Percentiles rank a stretch among this genome's conserved stretches.
Evolutionary conservation across 2,797 vertebrate genomes (phyloP).

Genomic region (Ctenosaura bakeri): DNA sequence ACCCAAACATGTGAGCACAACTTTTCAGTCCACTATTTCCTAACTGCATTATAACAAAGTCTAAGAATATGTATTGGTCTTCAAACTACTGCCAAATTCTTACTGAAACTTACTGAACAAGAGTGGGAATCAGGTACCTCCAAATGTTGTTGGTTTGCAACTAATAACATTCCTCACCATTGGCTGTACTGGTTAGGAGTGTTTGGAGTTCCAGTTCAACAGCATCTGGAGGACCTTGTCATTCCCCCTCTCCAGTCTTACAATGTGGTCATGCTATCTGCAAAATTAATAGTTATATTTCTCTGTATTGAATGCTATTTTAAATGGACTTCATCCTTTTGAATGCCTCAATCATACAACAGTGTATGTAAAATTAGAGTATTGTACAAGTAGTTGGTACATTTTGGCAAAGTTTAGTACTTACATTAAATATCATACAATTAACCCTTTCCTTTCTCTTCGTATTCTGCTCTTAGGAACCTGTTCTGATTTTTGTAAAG

Average conservation of each 20-base stretch:
- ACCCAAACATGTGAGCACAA: not conserved
- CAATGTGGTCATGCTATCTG: not conserved
- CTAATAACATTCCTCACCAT: not conserved
- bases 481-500: constrained; percentile 21
- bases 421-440: constrained; percentile 53
- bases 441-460: constrained; percentile 41
- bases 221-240: not conserved
- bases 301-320: not conserved
- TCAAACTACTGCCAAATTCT: constrained; percentile 32
- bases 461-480: not conserved
- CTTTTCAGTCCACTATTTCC: not conserved
- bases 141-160: no score
- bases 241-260: not conserved
- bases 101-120: constrained; percentile 1
- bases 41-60: constrained; percentile 26
- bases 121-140: no score
- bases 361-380: constrained; percentile 24
- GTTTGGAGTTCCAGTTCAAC: not conserved
- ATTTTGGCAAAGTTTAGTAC: constrained; percentile 55
- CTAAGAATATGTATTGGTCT: constrained; percentile 32
- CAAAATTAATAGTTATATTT: constrained; percentile 37
- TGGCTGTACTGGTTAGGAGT: not conserved
- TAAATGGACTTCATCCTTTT: constrained; percentile 23
- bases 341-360: constrained; percentile 28
- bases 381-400: not conserved